phyloP scores from a whole-genome alignment of 2,888 invertebrate species.

The Xiphydria camelus region DNA sequence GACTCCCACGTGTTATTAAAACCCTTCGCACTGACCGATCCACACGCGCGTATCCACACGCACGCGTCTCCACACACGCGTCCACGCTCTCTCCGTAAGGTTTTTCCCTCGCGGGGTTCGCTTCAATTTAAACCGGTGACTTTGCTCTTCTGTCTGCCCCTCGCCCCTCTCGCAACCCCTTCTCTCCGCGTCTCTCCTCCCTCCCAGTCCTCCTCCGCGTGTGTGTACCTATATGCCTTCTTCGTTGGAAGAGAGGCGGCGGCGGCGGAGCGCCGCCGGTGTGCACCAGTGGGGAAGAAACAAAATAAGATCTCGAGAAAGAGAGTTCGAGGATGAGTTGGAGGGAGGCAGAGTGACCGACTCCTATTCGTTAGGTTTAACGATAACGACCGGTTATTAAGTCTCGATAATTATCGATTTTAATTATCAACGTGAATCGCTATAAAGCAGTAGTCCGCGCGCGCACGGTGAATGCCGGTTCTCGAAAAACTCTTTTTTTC shows the following conservation, averaged over 20 bases:
- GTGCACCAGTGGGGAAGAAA: constrained; percentile 18
- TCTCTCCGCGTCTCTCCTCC: not conserved
- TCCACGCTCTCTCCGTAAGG: too few species aligned
- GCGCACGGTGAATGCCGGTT: not conserved
- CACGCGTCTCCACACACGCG: too few species aligned
- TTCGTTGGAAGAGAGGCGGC: constrained; percentile 3
- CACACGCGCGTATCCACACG: constrained; percentile 24
- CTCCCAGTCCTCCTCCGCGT: not conserved
- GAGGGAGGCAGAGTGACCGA: constrained; percentile 17
- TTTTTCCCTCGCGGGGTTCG: constrained; percentile 40
- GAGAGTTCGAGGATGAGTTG: constrained; percentile 8
- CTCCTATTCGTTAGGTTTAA: constrained; percentile 41
- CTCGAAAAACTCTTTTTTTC: constrained; percentile 4
- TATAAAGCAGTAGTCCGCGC: constrained; percentile 18
- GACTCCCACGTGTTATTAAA: constrained; percentile 32
- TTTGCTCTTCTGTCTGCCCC: constrained; percentile 41
- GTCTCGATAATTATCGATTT: constrained; percentile 54
- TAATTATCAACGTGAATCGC: constrained; percentile 46
- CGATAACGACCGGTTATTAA: constrained; percentile 55
- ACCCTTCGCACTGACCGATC: constrained; percentile 22
- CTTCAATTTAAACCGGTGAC: constrained; percentile 56
- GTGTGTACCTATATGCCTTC: constrained; percentile 6
- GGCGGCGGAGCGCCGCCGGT: not conserved
- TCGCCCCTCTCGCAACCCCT: constrained; percentile 10
- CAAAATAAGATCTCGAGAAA: constrained; percentile 28